A percentile compares a stretch with the other conserved stretches of the same genome.
These are phyloP conservation scores for Anoplolepis gracilipes DNA, from an alignment of 1,140 invertebrate species.

Conservation along the genomic window DNA sequence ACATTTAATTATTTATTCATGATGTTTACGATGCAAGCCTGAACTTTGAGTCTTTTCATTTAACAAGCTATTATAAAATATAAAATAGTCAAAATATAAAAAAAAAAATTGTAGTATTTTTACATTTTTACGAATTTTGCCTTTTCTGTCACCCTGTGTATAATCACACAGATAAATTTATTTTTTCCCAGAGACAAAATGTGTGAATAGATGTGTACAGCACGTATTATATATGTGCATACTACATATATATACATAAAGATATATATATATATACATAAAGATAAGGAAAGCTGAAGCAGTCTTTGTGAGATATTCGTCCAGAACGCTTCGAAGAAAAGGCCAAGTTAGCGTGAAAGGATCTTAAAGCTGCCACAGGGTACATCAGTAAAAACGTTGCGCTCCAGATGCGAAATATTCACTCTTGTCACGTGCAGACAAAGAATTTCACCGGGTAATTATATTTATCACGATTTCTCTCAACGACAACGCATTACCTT, in stretches of 20 bases:
- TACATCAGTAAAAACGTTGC: neutral
- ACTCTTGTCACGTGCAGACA: neutral
- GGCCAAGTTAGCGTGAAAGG: slow-evolving; percentile 24
- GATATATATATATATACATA: neutral
- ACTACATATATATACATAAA: too few relatives aligned
- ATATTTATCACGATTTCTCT: neutral
- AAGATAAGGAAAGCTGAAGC: too few relatives aligned
- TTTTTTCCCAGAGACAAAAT: neutral
- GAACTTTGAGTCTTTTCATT: too few relatives aligned
- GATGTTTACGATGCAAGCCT: too few relatives aligned
- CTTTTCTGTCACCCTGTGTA: neutral
- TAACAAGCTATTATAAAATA: too few relatives aligned
- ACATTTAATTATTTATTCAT: too few relatives aligned
- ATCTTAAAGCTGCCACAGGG: slow-evolving; percentile 6
- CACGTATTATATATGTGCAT: neutral
- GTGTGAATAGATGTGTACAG: too few relatives aligned
- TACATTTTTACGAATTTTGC: neutral
- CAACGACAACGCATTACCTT: neutral
- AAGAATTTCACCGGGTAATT: slow-evolving; percentile 10
- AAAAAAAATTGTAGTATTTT: neutral
- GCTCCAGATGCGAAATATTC: neutral
- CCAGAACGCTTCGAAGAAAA: neutral
- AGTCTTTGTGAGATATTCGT: neutral
- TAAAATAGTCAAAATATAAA: too few relatives aligned
- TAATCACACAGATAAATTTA: neutral